These are phyloP conservation scores for Aythya baeri DNA, from an alignment of 2,113 vertebrate species.

Conservation along the genomic window DNA sequence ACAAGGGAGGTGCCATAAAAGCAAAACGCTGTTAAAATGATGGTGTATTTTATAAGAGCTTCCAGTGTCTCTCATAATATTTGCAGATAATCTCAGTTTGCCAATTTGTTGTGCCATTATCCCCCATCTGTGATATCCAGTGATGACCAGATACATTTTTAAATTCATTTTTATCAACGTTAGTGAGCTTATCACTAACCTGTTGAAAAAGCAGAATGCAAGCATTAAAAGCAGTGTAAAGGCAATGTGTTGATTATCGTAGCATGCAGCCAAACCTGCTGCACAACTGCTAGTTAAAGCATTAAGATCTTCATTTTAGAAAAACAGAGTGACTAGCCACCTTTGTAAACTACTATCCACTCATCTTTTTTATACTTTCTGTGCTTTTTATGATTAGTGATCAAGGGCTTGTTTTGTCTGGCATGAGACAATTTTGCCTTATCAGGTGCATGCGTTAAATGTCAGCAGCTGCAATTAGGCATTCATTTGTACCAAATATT, in stretches of 20 bases:
- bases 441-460: not conserved
- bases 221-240: not conserved
- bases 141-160: constrained; percentile 8
- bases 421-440: not conserved
- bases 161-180: not conserved
- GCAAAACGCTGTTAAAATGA: constrained; percentile 27
- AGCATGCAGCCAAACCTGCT: not conserved
- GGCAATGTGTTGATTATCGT: not conserved
- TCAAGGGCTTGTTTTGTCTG: not conserved
- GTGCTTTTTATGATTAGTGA: not conserved
- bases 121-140: constrained; percentile 21
- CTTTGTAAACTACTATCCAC: not conserved
- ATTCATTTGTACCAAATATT: not conserved
- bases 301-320: not conserved
- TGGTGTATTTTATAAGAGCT: constrained; percentile 25
- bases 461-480: not conserved
- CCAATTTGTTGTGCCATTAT: constrained; percentile 33
- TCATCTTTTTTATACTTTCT: not conserved
- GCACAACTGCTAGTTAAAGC: not conserved
- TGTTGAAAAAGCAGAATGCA: not conserved
- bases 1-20: not conserved
- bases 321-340: not conserved
- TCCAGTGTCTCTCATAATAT: not conserved
- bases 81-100: constrained; percentile 51
- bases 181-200: not conserved